Percentiles rank a stretch among this genome's conserved stretches.
Conservation (phyloP, 2,797 vertebrate species). For the Amblyraja radiata region DNA sequence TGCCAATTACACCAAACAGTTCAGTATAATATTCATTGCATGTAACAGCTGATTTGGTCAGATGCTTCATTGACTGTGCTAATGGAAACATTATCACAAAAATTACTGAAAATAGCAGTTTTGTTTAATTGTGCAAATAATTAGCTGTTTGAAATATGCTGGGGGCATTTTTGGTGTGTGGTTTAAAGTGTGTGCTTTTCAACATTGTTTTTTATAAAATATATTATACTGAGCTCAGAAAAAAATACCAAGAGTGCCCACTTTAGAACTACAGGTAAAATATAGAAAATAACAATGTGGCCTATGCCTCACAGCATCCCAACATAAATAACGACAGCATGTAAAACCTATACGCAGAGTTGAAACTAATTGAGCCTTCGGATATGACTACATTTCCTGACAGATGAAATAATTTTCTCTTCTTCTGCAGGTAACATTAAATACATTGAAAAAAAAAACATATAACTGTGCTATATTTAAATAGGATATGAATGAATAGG, state of each 20-base stretch:
- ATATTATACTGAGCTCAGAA: neutral
- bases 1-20: neutral
- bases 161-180: constrained; percentile 24
- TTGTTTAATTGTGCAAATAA: constrained; percentile 36
- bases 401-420: neutral
- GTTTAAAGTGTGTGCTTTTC: neutral
- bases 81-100: constrained; percentile 36
- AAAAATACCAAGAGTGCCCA: constrained; percentile 2
- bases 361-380: neutral
- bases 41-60: constrained; percentile 31
- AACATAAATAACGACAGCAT: too few relatives aligned
- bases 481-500: neutral
- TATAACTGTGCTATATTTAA: neutral
- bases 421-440: neutral
- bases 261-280: neutral
- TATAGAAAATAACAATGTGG: neutral
- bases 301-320: neutral
- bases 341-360: neutral
- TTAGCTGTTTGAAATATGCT: constrained; percentile 10
- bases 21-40: constrained; percentile 32
- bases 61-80: constrained; percentile 32
- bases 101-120: constrained; percentile 32
- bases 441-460: neutral
- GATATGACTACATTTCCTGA: neutral
- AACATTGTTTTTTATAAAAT: constrained; percentile 10